Percentiles rank a stretch among this genome's conserved stretches.
These are phyloP conservation scores for Trissolcus basalis DNA, from an alignment of 1,140 invertebrate species.

Conservation along the genomic window DNA sequence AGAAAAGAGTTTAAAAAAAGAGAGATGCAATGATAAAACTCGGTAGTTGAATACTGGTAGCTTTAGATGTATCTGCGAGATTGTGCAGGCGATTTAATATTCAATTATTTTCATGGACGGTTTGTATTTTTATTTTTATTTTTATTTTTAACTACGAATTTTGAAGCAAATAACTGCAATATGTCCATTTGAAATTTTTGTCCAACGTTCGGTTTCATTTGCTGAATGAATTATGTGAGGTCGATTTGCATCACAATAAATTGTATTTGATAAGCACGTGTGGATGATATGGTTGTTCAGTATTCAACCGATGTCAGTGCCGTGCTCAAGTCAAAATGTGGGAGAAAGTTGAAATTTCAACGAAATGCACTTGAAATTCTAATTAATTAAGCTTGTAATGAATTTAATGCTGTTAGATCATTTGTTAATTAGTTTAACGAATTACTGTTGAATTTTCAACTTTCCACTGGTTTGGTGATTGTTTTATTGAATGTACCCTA, in stretches of 20 bases:
- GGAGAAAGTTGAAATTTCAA: conserved; percentile 66
- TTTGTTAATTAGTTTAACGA: too few species aligned
- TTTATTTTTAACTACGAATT: too few species aligned
- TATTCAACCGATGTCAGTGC: conserved; percentile 55
- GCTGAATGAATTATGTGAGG: background rate
- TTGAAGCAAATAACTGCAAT: too few species aligned
- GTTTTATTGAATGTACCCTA: conserved; percentile 26
- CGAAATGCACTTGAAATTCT: conserved; percentile 12
- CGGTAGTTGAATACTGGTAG: too few species aligned
- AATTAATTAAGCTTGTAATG: background rate
- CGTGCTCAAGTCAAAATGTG: conserved; percentile 44
- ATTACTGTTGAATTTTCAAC: conserved; percentile 23
- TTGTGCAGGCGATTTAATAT: too few species aligned
- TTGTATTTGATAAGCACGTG: conserved; percentile 11
- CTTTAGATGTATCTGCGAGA: too few species aligned
- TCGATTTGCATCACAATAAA: conserved; percentile 34
- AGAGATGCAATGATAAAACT: too few species aligned
- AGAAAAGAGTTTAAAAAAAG: too few species aligned
- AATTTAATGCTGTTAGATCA: background rate
- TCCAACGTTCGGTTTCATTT: too few species aligned
- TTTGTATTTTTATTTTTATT: too few species aligned
- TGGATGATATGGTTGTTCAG: conserved; percentile 21
- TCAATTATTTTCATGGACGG: too few species aligned
- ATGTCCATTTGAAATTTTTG: too few species aligned
- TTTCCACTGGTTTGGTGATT: conserved; percentile 4